These are phyloP conservation scores for Ailuropoda melanoleuca DNA, from an alignment of 2,113 vertebrate species.

Conservation along the genomic window DNA sequence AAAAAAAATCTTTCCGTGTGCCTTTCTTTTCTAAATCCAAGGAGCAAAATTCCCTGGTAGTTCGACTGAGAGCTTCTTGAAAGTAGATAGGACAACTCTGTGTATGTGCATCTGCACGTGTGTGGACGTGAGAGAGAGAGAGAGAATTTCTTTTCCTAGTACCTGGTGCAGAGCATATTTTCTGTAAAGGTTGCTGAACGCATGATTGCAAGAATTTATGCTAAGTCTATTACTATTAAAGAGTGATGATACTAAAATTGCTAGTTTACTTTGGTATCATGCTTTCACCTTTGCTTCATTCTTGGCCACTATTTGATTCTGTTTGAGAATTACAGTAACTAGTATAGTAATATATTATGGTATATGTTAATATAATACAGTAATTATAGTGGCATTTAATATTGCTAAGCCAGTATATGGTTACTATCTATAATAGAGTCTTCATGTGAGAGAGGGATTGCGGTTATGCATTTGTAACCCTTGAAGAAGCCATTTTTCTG, in stretches of 20 bases:
- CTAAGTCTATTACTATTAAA: constrained; percentile 14
- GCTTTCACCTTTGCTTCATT: constrained; percentile 16
- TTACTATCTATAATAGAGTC: not conserved
- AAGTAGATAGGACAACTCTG: not conserved
- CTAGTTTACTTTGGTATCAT: constrained; percentile 9
- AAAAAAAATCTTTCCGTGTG: not conserved
- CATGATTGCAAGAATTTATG: not conserved
- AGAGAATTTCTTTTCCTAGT: not conserved
- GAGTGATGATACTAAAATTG: not conserved
- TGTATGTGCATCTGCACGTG: not conserved
- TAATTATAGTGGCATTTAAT: constrained; percentile 42
- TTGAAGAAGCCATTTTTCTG: constrained; percentile 29
- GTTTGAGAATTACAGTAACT: constrained; percentile 53
- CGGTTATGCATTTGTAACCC: constrained; percentile 8
- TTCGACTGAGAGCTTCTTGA: not conserved
- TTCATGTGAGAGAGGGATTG: constrained; percentile 21
- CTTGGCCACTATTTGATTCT: constrained; percentile 40
- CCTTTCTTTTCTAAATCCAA: constrained; percentile 30
- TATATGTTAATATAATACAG: not conserved
- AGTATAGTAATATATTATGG: not conserved
- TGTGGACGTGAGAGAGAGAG: not conserved
- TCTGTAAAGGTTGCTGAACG: not conserved
- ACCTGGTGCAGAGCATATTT: constrained; percentile 28
- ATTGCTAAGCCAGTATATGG: not conserved
- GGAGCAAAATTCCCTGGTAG: constrained; percentile 20